These are phyloP conservation scores for Bombycilla garrulus DNA, from an alignment of 2,113 vertebrate genomes.

Conservation along the genomic window DNA sequence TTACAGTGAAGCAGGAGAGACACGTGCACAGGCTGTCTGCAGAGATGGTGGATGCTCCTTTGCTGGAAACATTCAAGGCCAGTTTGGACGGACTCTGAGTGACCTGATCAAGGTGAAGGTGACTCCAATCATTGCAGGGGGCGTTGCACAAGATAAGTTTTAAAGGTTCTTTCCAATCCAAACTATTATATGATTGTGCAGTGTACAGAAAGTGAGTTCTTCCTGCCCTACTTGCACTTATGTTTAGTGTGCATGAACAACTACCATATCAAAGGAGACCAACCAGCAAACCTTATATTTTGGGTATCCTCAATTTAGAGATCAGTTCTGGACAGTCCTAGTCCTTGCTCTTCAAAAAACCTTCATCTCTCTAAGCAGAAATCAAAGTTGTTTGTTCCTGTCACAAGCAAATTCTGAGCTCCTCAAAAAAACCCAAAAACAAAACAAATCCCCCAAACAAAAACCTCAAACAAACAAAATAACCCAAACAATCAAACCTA, in stretches of 20 bases:
- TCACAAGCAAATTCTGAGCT: not conserved
- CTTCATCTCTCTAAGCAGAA: not conserved
- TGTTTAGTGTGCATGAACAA: not conserved
- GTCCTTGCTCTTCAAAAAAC: not conserved
- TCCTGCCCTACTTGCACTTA: not conserved
- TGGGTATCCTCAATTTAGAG: not conserved
- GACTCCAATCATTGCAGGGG: not conserved
- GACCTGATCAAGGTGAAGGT: not conserved
- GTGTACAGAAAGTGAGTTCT: not conserved
- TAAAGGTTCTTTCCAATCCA: not conserved
- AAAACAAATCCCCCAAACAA: accelerated
- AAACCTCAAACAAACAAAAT: not conserved
- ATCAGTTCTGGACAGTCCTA: not conserved
- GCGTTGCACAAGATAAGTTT: not conserved
- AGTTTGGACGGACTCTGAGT: not conserved
- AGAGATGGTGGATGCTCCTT: not conserved
- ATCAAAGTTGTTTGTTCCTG: not conserved
- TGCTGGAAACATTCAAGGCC: not conserved
- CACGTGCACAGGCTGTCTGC: not conserved
- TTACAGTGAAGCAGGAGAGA: not conserved
- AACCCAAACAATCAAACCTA: not conserved
- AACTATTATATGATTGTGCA: not conserved
- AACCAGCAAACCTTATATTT: not conserved
- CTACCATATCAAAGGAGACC: not conserved
- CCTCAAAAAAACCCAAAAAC: not conserved